Evolutionary conservation across 2,888 invertebrate genomes (phyloP).

Genomic region (Coenonympha arcania): DNA sequence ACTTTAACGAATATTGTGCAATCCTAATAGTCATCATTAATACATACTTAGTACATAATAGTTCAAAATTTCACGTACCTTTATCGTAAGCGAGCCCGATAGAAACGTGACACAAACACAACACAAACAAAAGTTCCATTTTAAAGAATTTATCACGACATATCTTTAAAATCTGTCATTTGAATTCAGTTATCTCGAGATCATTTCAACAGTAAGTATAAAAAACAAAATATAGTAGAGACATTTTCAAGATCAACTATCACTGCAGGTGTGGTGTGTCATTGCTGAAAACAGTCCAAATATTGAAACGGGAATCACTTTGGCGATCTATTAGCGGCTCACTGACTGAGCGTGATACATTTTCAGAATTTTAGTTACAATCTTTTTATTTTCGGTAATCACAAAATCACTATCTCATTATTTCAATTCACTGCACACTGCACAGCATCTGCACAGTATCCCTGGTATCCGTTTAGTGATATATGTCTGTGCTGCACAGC

Average conservation of each 20-base stretch:
- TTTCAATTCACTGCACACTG: too few relatives aligned
- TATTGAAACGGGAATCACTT: not conserved
- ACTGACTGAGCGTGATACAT: not conserved
- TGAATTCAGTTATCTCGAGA: constrained; percentile 3
- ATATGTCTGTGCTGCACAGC: too few relatives aligned
- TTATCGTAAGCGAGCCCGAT: constrained; percentile 35
- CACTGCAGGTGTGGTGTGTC: constrained; percentile 29
- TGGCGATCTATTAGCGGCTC: not conserved
- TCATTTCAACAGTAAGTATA: constrained; percentile 22
- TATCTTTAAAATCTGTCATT: not conserved
- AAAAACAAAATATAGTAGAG: constrained; percentile 23
- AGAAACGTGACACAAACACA: constrained; percentile 33
- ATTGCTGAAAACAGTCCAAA: not conserved
- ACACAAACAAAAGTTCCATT: constrained; percentile 34
- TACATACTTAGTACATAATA: too few relatives aligned
- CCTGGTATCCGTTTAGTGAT: too few relatives aligned
- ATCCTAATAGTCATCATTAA: too few relatives aligned
- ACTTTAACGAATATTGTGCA: too few relatives aligned
- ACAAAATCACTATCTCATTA: too few relatives aligned
- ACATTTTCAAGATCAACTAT: constrained; percentile 30
- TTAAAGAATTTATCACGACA: constrained; percentile 20
- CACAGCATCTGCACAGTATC: too few relatives aligned
- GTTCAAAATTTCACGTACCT: constrained; percentile 26
- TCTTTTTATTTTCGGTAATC: too few relatives aligned
- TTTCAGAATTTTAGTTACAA: too few relatives aligned